These are phyloP conservation scores for Eurystomus glaucurus DNA, from an alignment of 2,797 vertebrate genomes.

Conservation along the genomic window DNA sequence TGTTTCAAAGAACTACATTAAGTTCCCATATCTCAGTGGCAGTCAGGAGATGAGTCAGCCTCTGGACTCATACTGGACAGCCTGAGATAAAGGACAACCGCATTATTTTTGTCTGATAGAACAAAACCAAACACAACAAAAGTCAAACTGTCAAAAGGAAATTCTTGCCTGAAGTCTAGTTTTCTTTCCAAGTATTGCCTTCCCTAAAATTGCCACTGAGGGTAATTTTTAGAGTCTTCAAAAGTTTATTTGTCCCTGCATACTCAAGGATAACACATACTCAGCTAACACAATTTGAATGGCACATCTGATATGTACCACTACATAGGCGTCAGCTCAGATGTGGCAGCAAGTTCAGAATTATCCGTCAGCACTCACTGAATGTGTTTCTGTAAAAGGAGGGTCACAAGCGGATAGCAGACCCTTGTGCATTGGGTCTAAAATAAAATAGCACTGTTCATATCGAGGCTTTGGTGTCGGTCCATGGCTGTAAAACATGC, in stretches of 20 bases:
- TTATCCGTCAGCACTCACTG: not conserved
- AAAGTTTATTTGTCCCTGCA: not conserved
- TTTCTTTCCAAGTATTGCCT: not conserved
- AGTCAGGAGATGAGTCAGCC: not conserved
- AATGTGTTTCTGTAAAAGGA: not conserved
- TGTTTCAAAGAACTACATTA: not conserved
- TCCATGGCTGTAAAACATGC: not conserved
- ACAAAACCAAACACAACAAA: not conserved
- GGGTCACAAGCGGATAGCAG: not conserved
- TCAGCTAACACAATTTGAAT: not conserved
- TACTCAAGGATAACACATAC: not conserved
- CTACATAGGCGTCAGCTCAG: not conserved
- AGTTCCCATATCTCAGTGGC: not conserved
- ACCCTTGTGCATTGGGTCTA: not conserved
- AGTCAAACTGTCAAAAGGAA: not conserved
- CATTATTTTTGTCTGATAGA: not conserved
- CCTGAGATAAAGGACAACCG: not conserved
- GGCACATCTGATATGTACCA: not conserved
- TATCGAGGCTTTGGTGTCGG: rapidly evolving
- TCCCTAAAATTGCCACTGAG: not conserved
- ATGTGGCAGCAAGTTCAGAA: not conserved
- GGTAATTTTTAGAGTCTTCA: not conserved
- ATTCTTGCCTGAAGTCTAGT: not conserved
- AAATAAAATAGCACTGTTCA: not conserved
- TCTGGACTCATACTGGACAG: not conserved